phyloP scores from a whole-genome alignment of 2,113 vertebrate species.

The Scalopus aquaticus region DNA sequence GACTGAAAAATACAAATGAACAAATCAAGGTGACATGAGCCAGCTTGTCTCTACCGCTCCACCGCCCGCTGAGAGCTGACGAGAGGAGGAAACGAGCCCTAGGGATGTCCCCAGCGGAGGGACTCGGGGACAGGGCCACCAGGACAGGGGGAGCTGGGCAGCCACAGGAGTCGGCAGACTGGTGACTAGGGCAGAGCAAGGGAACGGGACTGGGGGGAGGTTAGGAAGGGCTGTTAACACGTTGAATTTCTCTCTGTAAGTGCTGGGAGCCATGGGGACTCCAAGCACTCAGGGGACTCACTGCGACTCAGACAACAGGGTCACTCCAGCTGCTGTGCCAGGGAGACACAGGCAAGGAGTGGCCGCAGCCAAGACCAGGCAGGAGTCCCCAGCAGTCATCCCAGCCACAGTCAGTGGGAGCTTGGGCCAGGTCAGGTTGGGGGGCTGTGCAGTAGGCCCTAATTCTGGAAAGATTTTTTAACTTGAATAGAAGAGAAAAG shows the following conservation, averaged over 20 bases:
- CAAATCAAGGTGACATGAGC: neutral
- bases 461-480: neutral
- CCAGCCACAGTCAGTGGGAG: accelerated
- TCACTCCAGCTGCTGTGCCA: too few relatives aligned
- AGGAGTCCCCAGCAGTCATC: neutral
- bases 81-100: neutral
- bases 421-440: accelerated
- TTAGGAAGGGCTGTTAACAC: accelerated
- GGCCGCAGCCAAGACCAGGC: neutral
- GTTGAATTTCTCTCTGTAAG: neutral
- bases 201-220: too few relatives aligned
- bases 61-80: neutral
- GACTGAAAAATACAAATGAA: neutral
- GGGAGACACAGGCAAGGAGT: neutral
- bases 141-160: neutral
- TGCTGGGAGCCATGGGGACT: neutral
- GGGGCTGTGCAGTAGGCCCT: neutral
- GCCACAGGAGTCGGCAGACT: neutral
- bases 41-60: neutral
- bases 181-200: too few relatives aligned
- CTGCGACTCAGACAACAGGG: too few relatives aligned
- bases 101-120: neutral
- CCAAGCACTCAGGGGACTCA: neutral
- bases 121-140: neutral
- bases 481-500: neutral